phyloP scores from a whole-genome alignment of 2,113 vertebrate species.

The Xiphophorus couchianus region DNA sequence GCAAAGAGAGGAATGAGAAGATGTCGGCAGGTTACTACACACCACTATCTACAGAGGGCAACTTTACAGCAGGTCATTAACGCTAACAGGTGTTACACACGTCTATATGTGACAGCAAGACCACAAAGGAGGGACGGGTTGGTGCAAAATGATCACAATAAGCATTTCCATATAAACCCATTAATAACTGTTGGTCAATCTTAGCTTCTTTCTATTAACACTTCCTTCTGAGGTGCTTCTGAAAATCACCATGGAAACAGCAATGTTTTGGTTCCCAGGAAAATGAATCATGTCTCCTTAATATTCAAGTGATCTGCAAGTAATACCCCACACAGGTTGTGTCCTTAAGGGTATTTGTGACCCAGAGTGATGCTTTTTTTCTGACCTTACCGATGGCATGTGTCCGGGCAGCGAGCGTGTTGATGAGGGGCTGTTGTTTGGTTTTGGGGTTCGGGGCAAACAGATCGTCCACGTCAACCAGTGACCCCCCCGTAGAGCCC shows the following conservation, averaged over 20 bases:
- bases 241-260: conserved; percentile 1
- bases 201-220: conserved; percentile 7
- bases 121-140: conserved; percentile 5
- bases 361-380: conserved; percentile 11
- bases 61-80: conserved; percentile 34
- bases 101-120: conserved; percentile 51
- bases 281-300: conserved; percentile 33
- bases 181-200: conserved; percentile 28
- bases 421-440: conserved; percentile 34
- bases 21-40: conserved; percentile 47
- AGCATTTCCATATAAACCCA: conserved; percentile 40
- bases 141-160: conserved; percentile 33
- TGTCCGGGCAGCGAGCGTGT: conserved; percentile 62
- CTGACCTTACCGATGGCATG: conserved; percentile 78
- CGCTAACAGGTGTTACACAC: conserved; percentile 33
- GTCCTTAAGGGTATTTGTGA: conserved; percentile 5
- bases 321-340: conserved; percentile 16
- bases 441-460: conserved; percentile 76
- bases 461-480: conserved; percentile 86
- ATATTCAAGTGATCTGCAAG: conserved; percentile 24
- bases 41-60: conserved; percentile 34
- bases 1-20: conserved; percentile 56
- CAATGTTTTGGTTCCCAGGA: conserved; percentile 5
- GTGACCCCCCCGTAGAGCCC: conserved; percentile 80
- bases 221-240: conserved; percentile 11